Evolutionary conservation across 2,113 vertebrate genomes (phyloP), one percentile per base, ranked within the genome.

Genomic region (Varanus salvator): DNA sequence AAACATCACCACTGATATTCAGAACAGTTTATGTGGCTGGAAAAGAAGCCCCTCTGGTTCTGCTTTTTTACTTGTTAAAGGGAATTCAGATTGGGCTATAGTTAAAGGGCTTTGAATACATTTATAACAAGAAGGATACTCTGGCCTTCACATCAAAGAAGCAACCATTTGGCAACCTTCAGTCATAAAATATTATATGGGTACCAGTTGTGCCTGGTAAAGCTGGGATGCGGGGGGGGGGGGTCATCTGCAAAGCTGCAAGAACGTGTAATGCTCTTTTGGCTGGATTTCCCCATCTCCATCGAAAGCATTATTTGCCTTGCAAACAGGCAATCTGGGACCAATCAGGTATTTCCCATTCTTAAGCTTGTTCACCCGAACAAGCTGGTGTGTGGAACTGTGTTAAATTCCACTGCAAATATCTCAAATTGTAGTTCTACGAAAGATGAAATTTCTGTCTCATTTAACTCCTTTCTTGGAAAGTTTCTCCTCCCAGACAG

Each of bases 111-210:
- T 64, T 89, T 78, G 64, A 48, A 87, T 87, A 15, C 66, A 29
- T 71, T 78, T 90, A 69, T 19, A 85, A 66, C 60, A 85, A 68
- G 48, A 50, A 69, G 21, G 64, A 78, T 78, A 29, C 50, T 66
- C 44, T 90, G 83, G 83, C 83, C 85, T 80, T 84, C 83, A 80
- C 88, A 90, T 90, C 83, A 90, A 90, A 90, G 76, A 14, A 71
- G 60, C 64, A 71, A 52, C 14, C 34, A 71, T 90, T 85, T 85
- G 83, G 88, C 75, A 85, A 85, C 64, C 71, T 90, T 78, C 75
- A 80, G 75, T 57, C 64, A 71, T 90, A 80, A 90, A 90, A 85
- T 34, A 27, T 85, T 85, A 85, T 85, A 85, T 80, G 64, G 88
- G 75, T 80, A 90, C 88, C 88, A 87, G 76, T 80, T 21, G 12